Evolutionary conservation across 2,888 invertebrate genomes (phyloP).

Genomic region (Slavum lentiscoides): DNA sequence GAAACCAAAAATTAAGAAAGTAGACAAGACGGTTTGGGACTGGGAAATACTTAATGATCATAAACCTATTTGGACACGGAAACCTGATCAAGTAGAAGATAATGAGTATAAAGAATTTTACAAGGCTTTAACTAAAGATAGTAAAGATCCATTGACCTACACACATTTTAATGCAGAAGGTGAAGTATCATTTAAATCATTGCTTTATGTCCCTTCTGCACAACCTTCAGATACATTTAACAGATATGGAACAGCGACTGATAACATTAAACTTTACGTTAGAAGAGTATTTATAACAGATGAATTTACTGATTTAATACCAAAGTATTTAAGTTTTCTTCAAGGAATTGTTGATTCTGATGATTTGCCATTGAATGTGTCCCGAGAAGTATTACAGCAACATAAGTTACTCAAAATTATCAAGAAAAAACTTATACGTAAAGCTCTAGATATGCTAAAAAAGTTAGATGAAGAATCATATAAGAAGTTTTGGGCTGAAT

Average conservation of each 20-base stretch:
- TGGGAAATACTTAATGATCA: conserved; percentile 96
- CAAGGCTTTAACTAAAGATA: conserved; percentile 89
- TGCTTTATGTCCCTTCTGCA: conserved; percentile 88
- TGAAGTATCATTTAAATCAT: conserved; percentile 97
- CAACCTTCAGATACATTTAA: conserved; percentile 94
- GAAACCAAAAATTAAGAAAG: conserved; percentile 81
- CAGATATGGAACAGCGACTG: conserved; percentile 90
- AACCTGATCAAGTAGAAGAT: conserved; percentile 79
- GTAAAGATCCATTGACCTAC: conserved; percentile 78
- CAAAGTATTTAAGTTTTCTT: conserved; percentile 93
- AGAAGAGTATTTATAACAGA: conserved; percentile 98
- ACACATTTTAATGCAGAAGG: conserved; percentile 98
- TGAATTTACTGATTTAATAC: conserved; percentile 99
- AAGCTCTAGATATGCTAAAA: conserved; percentile 96
- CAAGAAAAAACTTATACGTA: conserved; percentile 97
- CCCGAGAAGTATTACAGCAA: conserved; percentile 96
- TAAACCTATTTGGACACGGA: conserved; percentile 98
- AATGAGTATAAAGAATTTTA: conserved; percentile 95
- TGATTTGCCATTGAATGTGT: conserved; percentile 96
- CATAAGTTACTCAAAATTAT: conserved; percentile 98
- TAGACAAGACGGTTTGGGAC: conserved; percentile 96
- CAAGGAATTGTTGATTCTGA: conserved; percentile 98
- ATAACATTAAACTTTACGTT: conserved; percentile 96
- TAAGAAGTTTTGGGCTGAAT: conserved; percentile 97
- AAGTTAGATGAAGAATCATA: conserved; percentile 89